Percentiles rank a stretch among this genome's conserved stretches.
These are phyloP conservation scores for Promerops cafer DNA, from an alignment of 2,113 vertebrate species.

Conservation along the genomic window DNA sequence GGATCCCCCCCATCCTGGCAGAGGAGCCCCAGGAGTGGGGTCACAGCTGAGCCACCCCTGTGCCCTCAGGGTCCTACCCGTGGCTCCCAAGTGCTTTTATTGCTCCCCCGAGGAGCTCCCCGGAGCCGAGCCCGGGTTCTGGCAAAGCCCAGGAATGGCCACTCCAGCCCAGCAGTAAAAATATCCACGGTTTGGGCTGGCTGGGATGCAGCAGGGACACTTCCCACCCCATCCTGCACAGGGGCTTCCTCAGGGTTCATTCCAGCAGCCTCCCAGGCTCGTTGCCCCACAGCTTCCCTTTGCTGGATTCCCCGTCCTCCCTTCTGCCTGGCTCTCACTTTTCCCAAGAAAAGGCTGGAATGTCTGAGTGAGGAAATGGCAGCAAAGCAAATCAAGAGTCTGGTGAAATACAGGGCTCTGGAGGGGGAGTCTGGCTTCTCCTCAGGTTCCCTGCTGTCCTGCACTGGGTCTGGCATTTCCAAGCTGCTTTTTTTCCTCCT, in stretches of 20 bases:
- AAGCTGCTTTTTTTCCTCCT: not conserved
- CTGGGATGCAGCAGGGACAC: not conserved
- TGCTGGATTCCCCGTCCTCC: not conserved
- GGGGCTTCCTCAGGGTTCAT: not conserved
- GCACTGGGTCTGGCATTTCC: not conserved
- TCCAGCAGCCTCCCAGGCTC: not conserved
- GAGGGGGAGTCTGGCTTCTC: not conserved
- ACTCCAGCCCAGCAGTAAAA: not conserved
- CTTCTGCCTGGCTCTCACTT: not conserved
- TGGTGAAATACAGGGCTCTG: not conserved
- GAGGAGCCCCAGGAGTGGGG: not conserved
- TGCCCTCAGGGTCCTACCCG: rapidly evolving
- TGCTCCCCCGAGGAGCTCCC: not conserved
- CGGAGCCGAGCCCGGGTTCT: not conserved
- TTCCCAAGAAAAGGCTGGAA: not conserved
- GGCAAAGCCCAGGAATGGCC: not conserved
- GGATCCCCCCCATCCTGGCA: not conserved
- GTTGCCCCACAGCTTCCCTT: not conserved
- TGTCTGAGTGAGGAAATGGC: not conserved
- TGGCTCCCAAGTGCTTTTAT: not conserved
- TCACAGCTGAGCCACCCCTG: not conserved
- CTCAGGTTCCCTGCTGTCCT: not conserved
- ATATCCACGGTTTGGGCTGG: not conserved
- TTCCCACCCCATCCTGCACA: not conserved
- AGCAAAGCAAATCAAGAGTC: not conserved